Base-by-base conservation (phyloP, 2,113 vertebrate species). In the Zapus hudsonius region DNA sequence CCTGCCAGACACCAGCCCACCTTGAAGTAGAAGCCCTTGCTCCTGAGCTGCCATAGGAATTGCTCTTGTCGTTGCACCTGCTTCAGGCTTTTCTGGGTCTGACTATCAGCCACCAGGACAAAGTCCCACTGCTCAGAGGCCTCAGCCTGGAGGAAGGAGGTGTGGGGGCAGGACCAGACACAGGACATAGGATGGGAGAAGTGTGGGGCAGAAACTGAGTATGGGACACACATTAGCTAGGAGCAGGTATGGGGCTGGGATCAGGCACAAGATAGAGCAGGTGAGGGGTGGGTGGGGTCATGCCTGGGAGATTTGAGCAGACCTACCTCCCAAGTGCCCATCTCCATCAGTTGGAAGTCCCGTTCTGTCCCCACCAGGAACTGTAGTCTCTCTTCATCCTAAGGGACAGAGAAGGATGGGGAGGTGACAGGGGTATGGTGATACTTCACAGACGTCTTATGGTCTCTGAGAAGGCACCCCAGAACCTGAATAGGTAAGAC, bases 31-130 rank as follows among this genome's bases (percentile, higher is more conserved):
- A 99, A 98, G 2, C 98, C 98, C 76, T 98, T 99, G 42, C 74
- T 94, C 79, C 94, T 12, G 8, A 99, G 97, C 82, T 98, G 91
- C 0, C 96, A 55, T 63, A 99, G 97, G 82, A 99, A 99, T n/a
- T 90, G 97, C n/a, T n/a, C 85, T 91, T 97, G 98, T 96, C 96
- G 98, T 40, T 31, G 33, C 57, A 90, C 92, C 47, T 97, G 96
- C 15, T 52, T 8, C 0, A 78, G 82, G 42, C 90, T 88, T 17
- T 4, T 22, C 47, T 91, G 75, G 2, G 97, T 72, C 0, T 94
- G 75, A 12, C 83, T 91, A 19, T 98, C 36, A 0, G 98, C 98
- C 66, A 99, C 99, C 2, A 99, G 97, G 36, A 99, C 95, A 0
- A 98, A 99, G 92, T 99, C 99, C 97, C 98, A 99, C 13, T 89